A percentile compares a stretch with the other conserved stretches of the same genome.
Evolutionary conservation across 2,797 vertebrate species (phyloP).

Genomic region (Crocodylus rhombifer): DNA sequence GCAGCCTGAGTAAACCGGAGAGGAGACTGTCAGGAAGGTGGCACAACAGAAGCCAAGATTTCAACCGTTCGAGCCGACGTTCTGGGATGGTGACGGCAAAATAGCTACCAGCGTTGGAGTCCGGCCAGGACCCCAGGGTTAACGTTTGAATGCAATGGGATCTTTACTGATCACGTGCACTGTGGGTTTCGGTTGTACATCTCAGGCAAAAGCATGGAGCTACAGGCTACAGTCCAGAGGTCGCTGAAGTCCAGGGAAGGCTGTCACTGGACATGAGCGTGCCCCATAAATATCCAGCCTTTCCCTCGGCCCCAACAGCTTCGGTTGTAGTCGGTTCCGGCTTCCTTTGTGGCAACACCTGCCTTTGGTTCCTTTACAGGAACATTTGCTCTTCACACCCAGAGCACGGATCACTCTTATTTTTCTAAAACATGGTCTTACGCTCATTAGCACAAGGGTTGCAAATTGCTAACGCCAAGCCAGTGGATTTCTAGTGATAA

Average conservation of each 20-base stretch:
- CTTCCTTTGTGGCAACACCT: neutral
- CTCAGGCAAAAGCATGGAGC: neutral
- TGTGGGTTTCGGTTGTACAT: neutral
- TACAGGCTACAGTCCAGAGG: neutral
- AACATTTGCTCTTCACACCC: neutral
- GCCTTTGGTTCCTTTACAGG: neutral
- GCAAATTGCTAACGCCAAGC: fast-evolving
- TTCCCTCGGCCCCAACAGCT: neutral
- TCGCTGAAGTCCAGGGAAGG: neutral
- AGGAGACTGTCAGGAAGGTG: neutral
- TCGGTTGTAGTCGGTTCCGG: neutral
- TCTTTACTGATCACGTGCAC: neutral
- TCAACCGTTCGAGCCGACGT: neutral
- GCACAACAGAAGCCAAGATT: neutral
- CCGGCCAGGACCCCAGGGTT: neutral
- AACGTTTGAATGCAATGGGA: fast-evolving
- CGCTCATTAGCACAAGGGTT: neutral
- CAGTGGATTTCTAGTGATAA: neutral
- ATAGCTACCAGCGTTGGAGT: neutral
- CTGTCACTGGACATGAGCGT: neutral
- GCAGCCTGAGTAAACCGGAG: conserved; percentile 76
- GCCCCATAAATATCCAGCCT: neutral
- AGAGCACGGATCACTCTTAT: neutral
- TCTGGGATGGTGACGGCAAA: neutral
- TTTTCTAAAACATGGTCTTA: neutral